A percentile compares a stretch with the other conserved stretches of the same genome.
These are phyloP conservation scores for Ormyrus thymus DNA, from an alignment of 2,888 invertebrate genomes.

Conservation along the genomic window DNA sequence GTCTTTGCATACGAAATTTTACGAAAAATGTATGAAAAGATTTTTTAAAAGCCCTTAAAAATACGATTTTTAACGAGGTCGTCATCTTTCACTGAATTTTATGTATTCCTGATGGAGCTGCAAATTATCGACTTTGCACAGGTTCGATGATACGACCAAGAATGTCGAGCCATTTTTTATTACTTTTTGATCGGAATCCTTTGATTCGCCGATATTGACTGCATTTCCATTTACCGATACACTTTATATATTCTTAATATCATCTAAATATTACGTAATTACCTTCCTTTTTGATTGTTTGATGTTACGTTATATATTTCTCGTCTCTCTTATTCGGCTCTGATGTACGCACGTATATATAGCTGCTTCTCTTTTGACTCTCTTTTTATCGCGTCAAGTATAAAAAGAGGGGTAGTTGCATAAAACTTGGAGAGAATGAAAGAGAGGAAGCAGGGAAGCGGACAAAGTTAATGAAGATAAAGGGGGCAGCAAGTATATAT, in stretches of 20 bases:
- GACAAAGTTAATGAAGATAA: conserved; percentile 27
- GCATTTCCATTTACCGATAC: not conserved
- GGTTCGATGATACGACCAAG: not conserved
- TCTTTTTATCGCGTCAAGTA: not conserved
- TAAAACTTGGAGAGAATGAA: not conserved
- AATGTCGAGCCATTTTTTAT: conserved; percentile 1
- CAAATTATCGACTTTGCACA: too few species aligned
- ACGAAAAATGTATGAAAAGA: too few species aligned
- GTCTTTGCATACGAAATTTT: too few species aligned
- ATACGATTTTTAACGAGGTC: not conserved
- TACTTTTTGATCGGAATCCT: conserved; percentile 2
- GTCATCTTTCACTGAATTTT: too few species aligned
- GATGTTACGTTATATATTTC: conserved; percentile 14
- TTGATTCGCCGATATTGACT: conserved; percentile 3
- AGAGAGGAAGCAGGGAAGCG: not conserved
- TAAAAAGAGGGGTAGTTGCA: not conserved
- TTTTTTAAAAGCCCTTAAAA: conserved; percentile 49
- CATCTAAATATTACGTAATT: not conserved
- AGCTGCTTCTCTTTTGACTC: not conserved
- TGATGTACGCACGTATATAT: conserved; percentile 61
- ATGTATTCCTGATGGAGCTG: too few species aligned
- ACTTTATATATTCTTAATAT: not conserved
- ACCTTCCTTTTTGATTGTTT: conserved; percentile 20
- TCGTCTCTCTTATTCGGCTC: conserved; percentile 63
- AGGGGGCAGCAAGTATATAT: not conserved